phyloP scores from a whole-genome alignment of 2,797 vertebrate genomes.

The Merluccius polli region DNA sequence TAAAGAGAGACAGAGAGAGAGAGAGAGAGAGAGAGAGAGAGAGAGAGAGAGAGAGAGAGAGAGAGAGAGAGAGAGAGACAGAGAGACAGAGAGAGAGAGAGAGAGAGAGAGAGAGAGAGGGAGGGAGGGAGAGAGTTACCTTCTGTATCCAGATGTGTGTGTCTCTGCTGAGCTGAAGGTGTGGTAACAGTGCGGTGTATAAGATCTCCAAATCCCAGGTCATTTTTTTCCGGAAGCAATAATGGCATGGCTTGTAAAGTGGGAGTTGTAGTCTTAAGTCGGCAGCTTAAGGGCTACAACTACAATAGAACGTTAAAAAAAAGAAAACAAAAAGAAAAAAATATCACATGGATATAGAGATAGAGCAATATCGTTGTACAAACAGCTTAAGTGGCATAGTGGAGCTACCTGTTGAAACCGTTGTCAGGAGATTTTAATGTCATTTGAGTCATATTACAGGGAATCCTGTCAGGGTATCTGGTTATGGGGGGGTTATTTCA shows the following conservation, averaged over 20 bases:
- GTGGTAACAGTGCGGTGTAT: slow-evolving; percentile 47
- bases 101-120: slow-evolving; percentile 33
- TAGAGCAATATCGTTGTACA: slow-evolving; percentile 73
- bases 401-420: slow-evolving; percentile 65
- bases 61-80: slow-evolving; percentile 33
- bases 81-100: slow-evolving; percentile 31
- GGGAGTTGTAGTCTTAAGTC: neutral
- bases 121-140: slow-evolving; percentile 41
- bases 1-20: slow-evolving; percentile 27
- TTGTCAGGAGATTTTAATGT: slow-evolving; percentile 62
- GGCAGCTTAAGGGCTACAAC: neutral
- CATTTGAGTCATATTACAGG: slow-evolving; percentile 61
- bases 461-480: slow-evolving; percentile 66
- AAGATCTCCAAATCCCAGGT: slow-evolving; percentile 60
- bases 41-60: slow-evolving; percentile 32
- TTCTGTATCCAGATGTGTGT: slow-evolving; percentile 46
- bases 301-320: slow-evolving; percentile 16
- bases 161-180: slow-evolving; percentile 27
- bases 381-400: slow-evolving; percentile 65
- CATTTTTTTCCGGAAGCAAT: slow-evolving; percentile 75
- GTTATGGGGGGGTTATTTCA: slow-evolving; percentile 60
- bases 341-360: slow-evolving; percentile 39
- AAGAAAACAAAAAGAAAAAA: slow-evolving; percentile 28
- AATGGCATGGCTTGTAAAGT: slow-evolving; percentile 54
- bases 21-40: slow-evolving; percentile 31